Conservation (phyloP, 2,797 vertebrate genomes). For the Crax fasciolata region DNA sequence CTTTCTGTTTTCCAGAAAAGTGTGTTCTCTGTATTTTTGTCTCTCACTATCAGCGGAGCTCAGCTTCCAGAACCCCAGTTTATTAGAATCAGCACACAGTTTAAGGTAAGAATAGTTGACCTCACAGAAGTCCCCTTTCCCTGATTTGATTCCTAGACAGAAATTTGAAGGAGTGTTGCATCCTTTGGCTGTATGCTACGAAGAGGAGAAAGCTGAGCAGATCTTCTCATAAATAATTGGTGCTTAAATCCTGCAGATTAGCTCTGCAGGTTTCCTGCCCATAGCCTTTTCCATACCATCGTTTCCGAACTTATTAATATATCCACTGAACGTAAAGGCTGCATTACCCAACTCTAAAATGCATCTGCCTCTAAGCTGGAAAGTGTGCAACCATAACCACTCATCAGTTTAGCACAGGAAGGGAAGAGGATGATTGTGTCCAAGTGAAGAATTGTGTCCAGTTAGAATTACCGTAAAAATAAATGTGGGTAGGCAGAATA, state of each 20-base stretch:
- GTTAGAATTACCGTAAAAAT: slow-evolving; percentile 61
- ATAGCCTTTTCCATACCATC: background rate
- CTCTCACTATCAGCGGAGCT: background rate
- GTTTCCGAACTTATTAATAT: background rate
- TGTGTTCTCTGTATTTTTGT: background rate
- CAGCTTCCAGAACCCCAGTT: background rate
- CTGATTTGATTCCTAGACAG: background rate
- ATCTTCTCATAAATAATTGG: background rate
- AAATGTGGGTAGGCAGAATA: slow-evolving; percentile 45
- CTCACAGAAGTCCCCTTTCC: background rate
- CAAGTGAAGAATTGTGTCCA: slow-evolving; percentile 25
- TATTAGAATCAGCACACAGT: fast-evolving
- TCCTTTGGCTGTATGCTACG: background rate
- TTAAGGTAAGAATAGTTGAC: background rate
- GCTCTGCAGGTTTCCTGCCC: background rate
- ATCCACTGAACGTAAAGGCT: background rate
- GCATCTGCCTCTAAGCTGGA: slow-evolving; percentile 3
- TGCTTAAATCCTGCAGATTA: background rate
- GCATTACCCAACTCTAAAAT: background rate
- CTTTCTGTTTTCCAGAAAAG: background rate
- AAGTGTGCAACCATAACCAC: background rate
- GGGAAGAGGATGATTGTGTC: slow-evolving; percentile 9
- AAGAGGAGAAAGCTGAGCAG: background rate
- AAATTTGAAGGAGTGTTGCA: background rate
- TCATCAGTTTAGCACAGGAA: background rate